These are phyloP conservation scores for Sicus ferrugineus DNA, from an alignment of 2,888 invertebrate species.

Conservation along the genomic window DNA sequence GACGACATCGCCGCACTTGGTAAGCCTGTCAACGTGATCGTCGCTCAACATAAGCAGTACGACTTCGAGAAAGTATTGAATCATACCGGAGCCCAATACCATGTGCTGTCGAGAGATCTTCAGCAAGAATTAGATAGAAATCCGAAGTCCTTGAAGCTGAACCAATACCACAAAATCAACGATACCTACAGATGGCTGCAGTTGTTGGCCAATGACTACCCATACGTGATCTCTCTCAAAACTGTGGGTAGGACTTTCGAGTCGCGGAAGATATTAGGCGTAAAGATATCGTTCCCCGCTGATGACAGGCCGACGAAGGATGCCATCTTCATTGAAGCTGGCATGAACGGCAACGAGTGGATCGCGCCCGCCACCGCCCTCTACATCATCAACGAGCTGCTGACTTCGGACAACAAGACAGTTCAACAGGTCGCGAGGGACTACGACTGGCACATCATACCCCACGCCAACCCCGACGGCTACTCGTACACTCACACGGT, in stretches of 20 bases:
- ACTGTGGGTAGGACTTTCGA: slow-evolving; percentile 69
- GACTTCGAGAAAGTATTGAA: slow-evolving; percentile 39
- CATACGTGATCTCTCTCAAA: slow-evolving; percentile 66
- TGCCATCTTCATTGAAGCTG: slow-evolving; percentile 70
- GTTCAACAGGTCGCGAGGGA: slow-evolving; percentile 66
- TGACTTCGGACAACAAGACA: slow-evolving; percentile 67
- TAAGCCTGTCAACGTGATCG: slow-evolving; percentile 65
- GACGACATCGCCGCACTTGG: slow-evolving; percentile 58
- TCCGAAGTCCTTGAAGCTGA: slow-evolving; percentile 45
- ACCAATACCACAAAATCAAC: slow-evolving; percentile 51
- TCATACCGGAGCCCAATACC: slow-evolving; percentile 62
- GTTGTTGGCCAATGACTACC: slow-evolving; percentile 64
- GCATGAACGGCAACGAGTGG: slow-evolving; percentile 81
- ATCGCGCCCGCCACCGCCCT: slow-evolving; percentile 72
- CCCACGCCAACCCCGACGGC: slow-evolving; percentile 81
- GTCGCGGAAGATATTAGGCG: slow-evolving; percentile 69
- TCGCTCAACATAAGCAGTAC: slow-evolving; percentile 41
- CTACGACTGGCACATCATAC: slow-evolving; percentile 79
- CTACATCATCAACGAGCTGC: slow-evolving; percentile 70
- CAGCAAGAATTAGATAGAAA: slow-evolving; percentile 44
- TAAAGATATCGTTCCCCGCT: slow-evolving; percentile 67
- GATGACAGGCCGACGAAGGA: slow-evolving; percentile 49
- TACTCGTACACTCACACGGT: slow-evolving; percentile 70
- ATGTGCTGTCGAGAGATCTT: slow-evolving; percentile 63
- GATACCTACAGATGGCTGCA: slow-evolving; percentile 69